Percentiles rank a stretch among this genome's conserved stretches.
Conservation (phyloP, 2,888 invertebrate species). For the Cephus runcator region DNA sequence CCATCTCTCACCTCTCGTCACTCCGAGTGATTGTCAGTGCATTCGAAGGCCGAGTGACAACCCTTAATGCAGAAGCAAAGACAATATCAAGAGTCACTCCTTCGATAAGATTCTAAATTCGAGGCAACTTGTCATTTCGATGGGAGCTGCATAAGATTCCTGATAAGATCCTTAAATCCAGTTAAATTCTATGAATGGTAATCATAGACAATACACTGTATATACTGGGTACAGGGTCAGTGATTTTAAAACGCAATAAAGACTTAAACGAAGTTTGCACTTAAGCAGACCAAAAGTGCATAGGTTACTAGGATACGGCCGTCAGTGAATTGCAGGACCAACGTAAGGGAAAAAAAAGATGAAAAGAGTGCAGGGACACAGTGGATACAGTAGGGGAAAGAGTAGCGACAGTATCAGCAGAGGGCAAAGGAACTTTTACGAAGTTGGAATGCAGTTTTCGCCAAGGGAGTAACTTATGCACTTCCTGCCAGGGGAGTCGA, state of each 20-base stretch:
- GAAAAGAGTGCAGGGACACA: not conserved
- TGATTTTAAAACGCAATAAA: too few relatives aligned
- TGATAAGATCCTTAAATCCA: not conserved
- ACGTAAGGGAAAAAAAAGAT: not conserved
- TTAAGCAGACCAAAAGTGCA: not conserved
- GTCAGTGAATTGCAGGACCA: not conserved
- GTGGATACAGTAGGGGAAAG: not conserved
- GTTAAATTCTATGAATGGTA: not conserved
- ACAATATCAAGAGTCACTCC: not conserved
- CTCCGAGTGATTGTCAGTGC: not conserved
- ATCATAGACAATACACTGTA: not conserved
- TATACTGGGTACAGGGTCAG: too few relatives aligned
- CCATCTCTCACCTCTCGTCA: not conserved
- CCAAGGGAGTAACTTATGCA: conserved; percentile 15
- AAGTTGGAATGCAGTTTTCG: conserved; percentile 46
- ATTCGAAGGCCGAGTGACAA: conserved; percentile 10
- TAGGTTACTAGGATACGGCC: not conserved
- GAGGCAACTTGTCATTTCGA: not conserved
- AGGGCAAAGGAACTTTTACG: conserved; percentile 2
- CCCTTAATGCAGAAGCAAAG: conserved; percentile 19
- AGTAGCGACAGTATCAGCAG: not conserved
- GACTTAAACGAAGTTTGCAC: not conserved
- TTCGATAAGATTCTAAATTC: not conserved
- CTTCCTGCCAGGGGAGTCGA: not conserved
- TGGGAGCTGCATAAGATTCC: not conserved